Evolutionary conservation across 2,797 vertebrate species (phyloP).

Genomic region (Paramormyrops hopkinsi): DNA sequence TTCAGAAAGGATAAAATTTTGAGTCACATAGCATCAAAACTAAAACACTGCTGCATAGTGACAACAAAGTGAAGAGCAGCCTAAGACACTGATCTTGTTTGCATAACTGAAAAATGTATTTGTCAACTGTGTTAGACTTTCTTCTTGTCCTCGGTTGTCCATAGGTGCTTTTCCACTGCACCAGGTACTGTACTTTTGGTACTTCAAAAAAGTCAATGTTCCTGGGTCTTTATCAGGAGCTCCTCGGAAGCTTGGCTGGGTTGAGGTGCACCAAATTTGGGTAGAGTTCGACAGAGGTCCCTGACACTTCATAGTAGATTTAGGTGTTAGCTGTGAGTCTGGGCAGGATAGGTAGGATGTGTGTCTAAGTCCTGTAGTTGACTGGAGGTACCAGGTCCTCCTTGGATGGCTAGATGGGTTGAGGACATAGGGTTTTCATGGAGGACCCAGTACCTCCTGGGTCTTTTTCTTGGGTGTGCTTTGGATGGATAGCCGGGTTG

Average conservation of each 20-base stretch:
- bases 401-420: not conserved
- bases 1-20: not conserved
- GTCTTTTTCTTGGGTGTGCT: too few species aligned
- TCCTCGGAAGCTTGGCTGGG: too few species aligned
- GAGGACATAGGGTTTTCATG: not conserved
- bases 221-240: too few species aligned
- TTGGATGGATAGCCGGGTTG: too few species aligned
- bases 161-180: too few species aligned
- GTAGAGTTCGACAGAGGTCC: too few species aligned
- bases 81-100: not conserved
- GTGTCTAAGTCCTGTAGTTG: too few species aligned
- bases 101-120: not conserved
- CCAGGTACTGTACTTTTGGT: too few species aligned
- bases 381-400: not conserved
- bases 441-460: not conserved
- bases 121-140: not conserved
- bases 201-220: not conserved
- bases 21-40: not conserved
- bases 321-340: too few species aligned
- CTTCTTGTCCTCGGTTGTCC: not conserved
- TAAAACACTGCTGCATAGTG: not conserved
- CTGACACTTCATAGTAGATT: too few species aligned
- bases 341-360: too few species aligned
- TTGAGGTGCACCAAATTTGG: too few species aligned
- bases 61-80: not conserved